Conservation (phyloP, 2,888 invertebrate genomes). For the Melieria crassipennis region DNA sequence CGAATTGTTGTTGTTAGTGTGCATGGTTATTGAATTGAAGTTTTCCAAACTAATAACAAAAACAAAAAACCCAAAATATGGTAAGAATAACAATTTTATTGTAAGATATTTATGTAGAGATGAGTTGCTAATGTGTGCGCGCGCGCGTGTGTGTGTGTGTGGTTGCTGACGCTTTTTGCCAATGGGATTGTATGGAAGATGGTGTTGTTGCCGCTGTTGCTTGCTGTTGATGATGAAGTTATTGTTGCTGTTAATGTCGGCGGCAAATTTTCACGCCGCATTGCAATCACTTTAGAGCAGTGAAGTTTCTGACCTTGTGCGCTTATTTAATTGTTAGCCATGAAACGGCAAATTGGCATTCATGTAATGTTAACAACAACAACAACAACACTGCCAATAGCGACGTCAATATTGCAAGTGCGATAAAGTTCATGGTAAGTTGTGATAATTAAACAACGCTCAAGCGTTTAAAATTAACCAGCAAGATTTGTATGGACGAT, state of each 20-base stretch:
- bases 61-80: background rate
- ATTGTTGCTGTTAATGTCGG: too few relatives aligned
- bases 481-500: background rate
- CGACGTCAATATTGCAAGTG: constrained; percentile 12
- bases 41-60: background rate
- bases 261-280: too few relatives aligned
- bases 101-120: constrained; percentile 15
- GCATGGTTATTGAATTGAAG: too few relatives aligned
- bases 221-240: background rate
- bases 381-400: constrained; percentile 3
- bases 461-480: constrained; percentile 1
- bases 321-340: constrained; percentile 31
- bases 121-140: background rate
- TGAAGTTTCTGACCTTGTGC: background rate
- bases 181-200: background rate
- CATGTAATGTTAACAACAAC: constrained; percentile 3
- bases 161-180: background rate
- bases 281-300: too few relatives aligned
- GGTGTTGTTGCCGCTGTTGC: background rate
- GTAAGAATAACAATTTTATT: background rate
- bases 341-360: constrained; percentile 25
- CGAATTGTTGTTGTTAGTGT: too few relatives aligned
- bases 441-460: constrained; percentile 10
- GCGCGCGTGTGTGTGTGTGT: background rate
- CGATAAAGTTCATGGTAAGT: constrained; percentile 35